phyloP scores from a whole-genome alignment of 2,888 invertebrate species.

The Cephus sareptanus region DNA sequence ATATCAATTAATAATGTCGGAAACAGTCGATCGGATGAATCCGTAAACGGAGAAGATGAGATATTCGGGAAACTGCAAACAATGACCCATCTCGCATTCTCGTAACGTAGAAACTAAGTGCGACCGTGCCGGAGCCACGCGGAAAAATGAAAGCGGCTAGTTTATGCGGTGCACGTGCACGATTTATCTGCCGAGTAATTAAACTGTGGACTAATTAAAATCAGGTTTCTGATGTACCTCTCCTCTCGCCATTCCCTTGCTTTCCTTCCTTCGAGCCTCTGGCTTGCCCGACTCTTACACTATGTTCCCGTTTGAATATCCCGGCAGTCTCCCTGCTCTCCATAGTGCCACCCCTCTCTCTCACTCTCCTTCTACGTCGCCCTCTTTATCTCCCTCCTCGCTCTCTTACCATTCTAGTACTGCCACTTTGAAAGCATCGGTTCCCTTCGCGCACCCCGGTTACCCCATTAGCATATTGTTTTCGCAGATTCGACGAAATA shows the following conservation, averaged over 20 bases:
- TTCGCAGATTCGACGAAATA: conserved; percentile 62
- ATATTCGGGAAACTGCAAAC: conserved; percentile 35
- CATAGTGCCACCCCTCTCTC: conserved; percentile 5
- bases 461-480: conserved; percentile 65
- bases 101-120: conserved; percentile 55
- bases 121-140: conserved; percentile 39
- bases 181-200: conserved; percentile 67
- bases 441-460: conserved; percentile 33
- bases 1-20: conserved; percentile 19
- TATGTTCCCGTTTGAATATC: conserved; percentile 16
- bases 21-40: conserved; percentile 8
- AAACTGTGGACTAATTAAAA: conserved; percentile 67
- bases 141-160: conserved; percentile 66
- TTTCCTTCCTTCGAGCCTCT: conserved; percentile 21
- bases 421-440: conserved; percentile 26
- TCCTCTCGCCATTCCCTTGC: conserved; percentile 32
- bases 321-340: conserved; percentile 14
- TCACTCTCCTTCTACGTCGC: conserved; percentile 11
- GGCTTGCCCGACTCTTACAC: conserved; percentile 3
- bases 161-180: conserved; percentile 67
- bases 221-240: conserved; percentile 66
- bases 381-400: conserved; percentile 23
- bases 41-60: conserved; percentile 9
- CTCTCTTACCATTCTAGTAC: conserved; percentile 14
- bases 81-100: conserved; percentile 60